These are phyloP conservation scores for Neomonachus schauinslandi DNA, from an alignment of 2,113 vertebrate species.

Conservation along the genomic window DNA sequence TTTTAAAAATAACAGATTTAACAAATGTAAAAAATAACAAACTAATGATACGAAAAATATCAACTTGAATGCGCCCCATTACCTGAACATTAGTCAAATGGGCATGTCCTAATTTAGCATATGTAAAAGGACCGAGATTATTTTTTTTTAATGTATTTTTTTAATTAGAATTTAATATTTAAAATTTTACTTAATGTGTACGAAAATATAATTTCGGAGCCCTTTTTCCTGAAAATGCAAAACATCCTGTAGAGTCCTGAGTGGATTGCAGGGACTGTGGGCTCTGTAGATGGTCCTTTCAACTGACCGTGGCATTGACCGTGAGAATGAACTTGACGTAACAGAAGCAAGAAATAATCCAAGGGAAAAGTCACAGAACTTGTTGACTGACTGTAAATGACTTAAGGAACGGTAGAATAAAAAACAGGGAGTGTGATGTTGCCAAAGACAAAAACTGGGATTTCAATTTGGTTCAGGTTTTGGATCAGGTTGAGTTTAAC, in stretches of 20 bases:
- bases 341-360: neutral
- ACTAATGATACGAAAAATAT: neutral
- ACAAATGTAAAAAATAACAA: neutral
- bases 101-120: neutral
- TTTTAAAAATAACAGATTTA: neutral
- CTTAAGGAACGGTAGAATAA: neutral
- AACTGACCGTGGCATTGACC: neutral
- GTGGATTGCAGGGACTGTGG: neutral
- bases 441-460: neutral
- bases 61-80: neutral
- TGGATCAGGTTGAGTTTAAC: neutral
- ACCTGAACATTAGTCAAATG: neutral
- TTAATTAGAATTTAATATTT: slow-evolving; percentile 26
- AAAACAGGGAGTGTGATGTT: neutral
- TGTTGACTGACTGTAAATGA: neutral
- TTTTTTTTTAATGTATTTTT: neutral
- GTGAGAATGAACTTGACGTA: neutral
- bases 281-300: neutral
- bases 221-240: neutral
- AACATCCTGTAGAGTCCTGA: neutral
- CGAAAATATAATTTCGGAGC: neutral
- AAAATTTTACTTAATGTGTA: neutral
- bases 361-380: neutral
- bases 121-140: neutral
- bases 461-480: neutral